Evolutionary conservation across 2,888 invertebrate genomes (phyloP).

Genomic region (Stratiomys singularior): DNA sequence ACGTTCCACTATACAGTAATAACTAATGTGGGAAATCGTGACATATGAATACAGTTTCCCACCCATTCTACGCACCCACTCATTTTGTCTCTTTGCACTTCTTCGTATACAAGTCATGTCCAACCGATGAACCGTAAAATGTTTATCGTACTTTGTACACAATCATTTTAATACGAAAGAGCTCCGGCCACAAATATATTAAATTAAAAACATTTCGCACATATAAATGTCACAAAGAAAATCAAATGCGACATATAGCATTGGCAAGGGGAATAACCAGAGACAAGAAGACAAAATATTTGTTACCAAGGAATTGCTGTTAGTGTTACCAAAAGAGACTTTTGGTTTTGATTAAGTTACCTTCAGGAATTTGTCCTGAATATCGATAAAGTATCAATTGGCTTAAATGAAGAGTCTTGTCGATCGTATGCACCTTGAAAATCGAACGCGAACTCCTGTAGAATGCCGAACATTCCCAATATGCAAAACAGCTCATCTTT

Average conservation of each 20-base stretch:
- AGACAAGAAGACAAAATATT: neutral
- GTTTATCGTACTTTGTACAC: neutral
- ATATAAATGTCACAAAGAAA: neutral
- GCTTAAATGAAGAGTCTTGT: too few relatives aligned
- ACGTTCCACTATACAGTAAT: too few relatives aligned
- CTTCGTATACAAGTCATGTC: neutral
- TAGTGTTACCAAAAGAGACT: too few relatives aligned
- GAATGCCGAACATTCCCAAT: too few relatives aligned
- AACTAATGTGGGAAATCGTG: too few relatives aligned
- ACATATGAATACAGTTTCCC: neutral
- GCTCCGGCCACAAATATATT: neutral
- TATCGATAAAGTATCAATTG: too few relatives aligned
- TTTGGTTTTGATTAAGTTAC: too few relatives aligned
- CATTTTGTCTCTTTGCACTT: neutral
- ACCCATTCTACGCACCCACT: neutral
- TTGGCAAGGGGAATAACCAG: neutral
- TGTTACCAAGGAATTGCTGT: too few relatives aligned
- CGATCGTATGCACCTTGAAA: too few relatives aligned
- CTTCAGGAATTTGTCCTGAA: too few relatives aligned
- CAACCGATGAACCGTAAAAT: neutral
- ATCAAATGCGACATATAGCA: neutral
- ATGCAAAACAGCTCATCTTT: too few relatives aligned
- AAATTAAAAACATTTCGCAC: slow-evolving; percentile 6
- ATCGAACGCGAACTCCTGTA: too few relatives aligned
- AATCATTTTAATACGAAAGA: neutral